These are phyloP conservation scores for Octopus sinensis DNA, from an alignment of 1,140 invertebrate genomes.

Conservation along the genomic window DNA sequence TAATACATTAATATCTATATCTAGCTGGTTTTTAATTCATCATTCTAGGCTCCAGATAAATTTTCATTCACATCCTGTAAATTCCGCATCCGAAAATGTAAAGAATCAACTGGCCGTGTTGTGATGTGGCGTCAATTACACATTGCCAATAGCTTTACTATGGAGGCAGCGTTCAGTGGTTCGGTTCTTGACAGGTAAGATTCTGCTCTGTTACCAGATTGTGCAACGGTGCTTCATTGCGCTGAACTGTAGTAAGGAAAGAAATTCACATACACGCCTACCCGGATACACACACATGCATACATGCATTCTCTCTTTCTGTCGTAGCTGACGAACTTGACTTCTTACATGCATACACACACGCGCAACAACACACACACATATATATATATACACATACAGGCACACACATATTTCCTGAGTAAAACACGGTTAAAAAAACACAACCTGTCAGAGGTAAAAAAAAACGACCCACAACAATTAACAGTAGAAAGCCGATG, in stretches of 20 bases:
- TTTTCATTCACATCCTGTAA: slow-evolving; percentile 54
- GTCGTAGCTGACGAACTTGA: too few relatives aligned
- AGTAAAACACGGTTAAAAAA: too few relatives aligned
- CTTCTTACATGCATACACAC: too few relatives aligned
- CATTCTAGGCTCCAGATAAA: slow-evolving; percentile 50
- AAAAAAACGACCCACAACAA: too few relatives aligned
- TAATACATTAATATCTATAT: too few relatives aligned
- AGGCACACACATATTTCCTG: too few relatives aligned
- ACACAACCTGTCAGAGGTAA: too few relatives aligned
- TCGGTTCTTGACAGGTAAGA: slow-evolving; percentile 50
- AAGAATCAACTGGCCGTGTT: slow-evolving; percentile 56
- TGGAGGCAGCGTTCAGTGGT: slow-evolving; percentile 57
- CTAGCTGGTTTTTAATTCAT: too few relatives aligned
- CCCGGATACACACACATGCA: neutral
- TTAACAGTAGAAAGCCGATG: too few relatives aligned
- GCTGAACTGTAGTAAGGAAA: neutral
- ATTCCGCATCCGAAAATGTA: slow-evolving; percentile 53
- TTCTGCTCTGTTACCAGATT: neutral
- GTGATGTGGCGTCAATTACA: slow-evolving; percentile 56
- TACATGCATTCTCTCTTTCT: neutral
- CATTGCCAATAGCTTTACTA: slow-evolving; percentile 54
- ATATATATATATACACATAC: too few relatives aligned
- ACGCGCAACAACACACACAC: too few relatives aligned
- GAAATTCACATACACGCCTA: neutral
- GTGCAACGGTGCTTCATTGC: neutral